Percentiles rank a stretch among this genome's conserved stretches.
phyloP scores from a whole-genome alignment of 2,113 vertebrate species.

The Ranitomeya variabilis region DNA sequence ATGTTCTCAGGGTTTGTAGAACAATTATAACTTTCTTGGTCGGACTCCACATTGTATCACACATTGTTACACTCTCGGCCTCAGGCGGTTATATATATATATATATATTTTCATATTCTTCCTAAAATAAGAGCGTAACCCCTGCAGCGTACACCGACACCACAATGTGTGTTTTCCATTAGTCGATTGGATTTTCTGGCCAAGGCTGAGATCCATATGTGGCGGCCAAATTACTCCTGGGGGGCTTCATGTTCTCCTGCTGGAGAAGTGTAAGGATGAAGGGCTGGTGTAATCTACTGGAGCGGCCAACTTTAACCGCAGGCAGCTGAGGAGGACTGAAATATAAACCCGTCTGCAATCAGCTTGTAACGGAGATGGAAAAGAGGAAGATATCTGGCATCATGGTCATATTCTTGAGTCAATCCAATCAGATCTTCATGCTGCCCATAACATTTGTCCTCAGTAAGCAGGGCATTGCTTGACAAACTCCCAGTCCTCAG shows the following conservation, averaged over 20 bases:
- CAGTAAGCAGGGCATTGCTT: no score
- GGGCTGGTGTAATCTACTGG: conserved; percentile 90
- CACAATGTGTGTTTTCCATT: not conserved
- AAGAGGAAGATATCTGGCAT: no score
- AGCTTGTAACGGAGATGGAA: conserved; percentile 72
- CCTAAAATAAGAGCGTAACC: not conserved
- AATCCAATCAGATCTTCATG: not conserved
- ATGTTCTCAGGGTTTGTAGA: not conserved
- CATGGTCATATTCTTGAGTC: not conserved
- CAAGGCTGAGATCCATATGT: not conserved
- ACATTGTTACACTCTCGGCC: not conserved
- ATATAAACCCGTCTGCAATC: conserved; percentile 89
- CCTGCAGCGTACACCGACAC: not conserved
- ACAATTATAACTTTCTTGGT: not conserved
- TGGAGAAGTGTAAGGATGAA: conserved; percentile 92
- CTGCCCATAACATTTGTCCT: no score
- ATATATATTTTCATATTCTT: not conserved
- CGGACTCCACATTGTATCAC: not conserved
- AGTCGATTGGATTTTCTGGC: not conserved
- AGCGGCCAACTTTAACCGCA: conserved; percentile 92
- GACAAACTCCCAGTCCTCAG: no score
- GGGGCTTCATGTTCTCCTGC: not conserved
- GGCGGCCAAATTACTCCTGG: not conserved
- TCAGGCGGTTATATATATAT: not conserved
- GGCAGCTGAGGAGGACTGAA: conserved; percentile 92